Base-by-base conservation (phyloP, 2,888 invertebrate genomes). In the Sialis lutaria region DNA sequence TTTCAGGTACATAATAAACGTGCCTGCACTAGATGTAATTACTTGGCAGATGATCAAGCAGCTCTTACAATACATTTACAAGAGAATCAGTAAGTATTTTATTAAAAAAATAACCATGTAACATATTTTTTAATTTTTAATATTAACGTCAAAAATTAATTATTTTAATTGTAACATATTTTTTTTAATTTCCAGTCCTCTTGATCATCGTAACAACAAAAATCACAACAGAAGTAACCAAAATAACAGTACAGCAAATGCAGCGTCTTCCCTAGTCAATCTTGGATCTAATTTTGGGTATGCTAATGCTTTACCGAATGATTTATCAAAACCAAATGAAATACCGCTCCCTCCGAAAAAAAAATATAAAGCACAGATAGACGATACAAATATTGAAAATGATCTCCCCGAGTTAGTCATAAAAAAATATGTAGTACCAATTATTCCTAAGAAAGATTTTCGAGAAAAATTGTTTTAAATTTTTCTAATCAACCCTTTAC, bases 1-100 rank as follows among this genome's bases (percentile, higher is more conserved):
- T 42, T 47, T 8, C 12, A 47, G 47, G 47, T 91, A 52, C 91
- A 92, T 68, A 89, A 89, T 66, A 89, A 89, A 66, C 77, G 87
- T 57, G 83, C 87, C 33, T 92, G 91, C 67, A 83, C 82, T 57
- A 84, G 88, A 65, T 92, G 91, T 64, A 81, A 81, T 56, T 90
- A 82, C 67, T 71, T 90, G 52, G 88, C 86, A 5, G 90, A 91
- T 61, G 87, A 88, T 59, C 79, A 80, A 56, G 75, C 77, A 41
- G 82, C 86, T 63, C 75, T 88, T 50, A 79, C 81, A 55, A 70
- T 75, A 40, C 91, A 91, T 67, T 79, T 84, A 62, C 74, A 78
- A 55, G 82, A 82, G 62, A 77, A 78, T 53, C 82, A 82, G 81
- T 82, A 62, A 75, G 81, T 78, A 63, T 50, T 45, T 44, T 45